Evolutionary conservation across 2,888 invertebrate species (phyloP).

Genomic region (Campaea margaritaria): DNA sequence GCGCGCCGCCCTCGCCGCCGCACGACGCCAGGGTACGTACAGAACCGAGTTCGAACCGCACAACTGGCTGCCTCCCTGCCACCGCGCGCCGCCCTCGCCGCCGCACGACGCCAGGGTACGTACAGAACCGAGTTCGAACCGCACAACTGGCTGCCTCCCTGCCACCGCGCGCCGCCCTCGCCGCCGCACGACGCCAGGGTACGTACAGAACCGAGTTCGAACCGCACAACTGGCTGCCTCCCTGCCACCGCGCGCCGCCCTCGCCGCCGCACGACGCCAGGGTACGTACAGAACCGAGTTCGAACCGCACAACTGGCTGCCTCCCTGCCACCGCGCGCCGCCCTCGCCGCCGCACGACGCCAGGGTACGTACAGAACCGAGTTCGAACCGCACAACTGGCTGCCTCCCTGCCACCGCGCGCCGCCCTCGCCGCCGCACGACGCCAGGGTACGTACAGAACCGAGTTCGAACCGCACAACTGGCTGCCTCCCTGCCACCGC

Average conservation of each 20-base stretch:
- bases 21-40: slow-evolving; percentile 15
- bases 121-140: slow-evolving; percentile 99
- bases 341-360: too few species aligned
- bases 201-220: slow-evolving; percentile 89
- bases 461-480: neutral
- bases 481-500: slow-evolving; percentile 88
- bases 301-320: too few species aligned
- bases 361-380: too few species aligned
- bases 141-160: slow-evolving; percentile 99
- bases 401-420: slow-evolving; percentile 95
- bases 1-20: slow-evolving; percentile 87
- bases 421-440: slow-evolving; percentile 78
- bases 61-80: slow-evolving; percentile 76
- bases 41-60: neutral
- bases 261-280: too few species aligned
- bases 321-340: too few species aligned
- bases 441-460: slow-evolving; percentile 3
- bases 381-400: too few species aligned
- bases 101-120: slow-evolving; percentile 99
- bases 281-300: too few species aligned
- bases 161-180: slow-evolving; percentile 92
- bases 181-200: slow-evolving; percentile 41
- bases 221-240: slow-evolving; percentile 99
- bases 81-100: slow-evolving; percentile 90
- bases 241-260: slow-evolving; percentile 91